These are phyloP conservation scores for Alsophila aescularia DNA, from an alignment of 2,888 invertebrate genomes.

Conservation along the genomic window DNA sequence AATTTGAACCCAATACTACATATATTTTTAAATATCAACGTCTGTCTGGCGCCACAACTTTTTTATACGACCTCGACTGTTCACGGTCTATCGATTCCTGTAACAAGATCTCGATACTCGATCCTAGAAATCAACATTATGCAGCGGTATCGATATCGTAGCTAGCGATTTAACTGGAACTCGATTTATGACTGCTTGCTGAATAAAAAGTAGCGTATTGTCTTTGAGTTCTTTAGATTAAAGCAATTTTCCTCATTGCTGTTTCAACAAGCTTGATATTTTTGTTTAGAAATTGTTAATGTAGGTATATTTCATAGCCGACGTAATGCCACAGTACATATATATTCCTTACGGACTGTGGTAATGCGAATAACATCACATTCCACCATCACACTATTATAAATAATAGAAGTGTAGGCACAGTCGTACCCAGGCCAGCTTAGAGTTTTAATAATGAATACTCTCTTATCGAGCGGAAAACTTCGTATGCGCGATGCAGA, in stretches of 20 bases:
- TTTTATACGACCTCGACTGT: constrained; percentile 40
- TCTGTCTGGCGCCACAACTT: constrained; percentile 32
- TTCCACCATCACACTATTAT: no score
- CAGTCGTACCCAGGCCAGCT: no score
- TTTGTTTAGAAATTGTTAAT: no score
- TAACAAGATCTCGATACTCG: constrained; percentile 54
- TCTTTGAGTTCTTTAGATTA: neutral
- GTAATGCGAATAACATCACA: no score
- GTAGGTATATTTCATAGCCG: no score
- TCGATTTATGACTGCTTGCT: constrained; percentile 6
- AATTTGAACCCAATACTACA: constrained; percentile 22
- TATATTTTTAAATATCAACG: constrained; percentile 23
- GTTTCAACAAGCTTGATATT: neutral
- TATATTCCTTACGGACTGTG: no score
- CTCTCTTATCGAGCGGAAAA: no score
- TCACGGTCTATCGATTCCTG: constrained; percentile 50
- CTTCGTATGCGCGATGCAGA: no score
- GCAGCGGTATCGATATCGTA: constrained; percentile 36
- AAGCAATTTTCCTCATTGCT: neutral
- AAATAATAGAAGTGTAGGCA: no score
- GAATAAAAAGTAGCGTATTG: constrained; percentile 9
- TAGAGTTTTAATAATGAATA: no score
- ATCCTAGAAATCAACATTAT: constrained; percentile 51
- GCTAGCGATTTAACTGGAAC: constrained; percentile 22
- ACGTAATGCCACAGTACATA: no score